phyloP scores from a whole-genome alignment of 2,797 vertebrate species.

The Periophthalmus magnuspinnatus region DNA sequence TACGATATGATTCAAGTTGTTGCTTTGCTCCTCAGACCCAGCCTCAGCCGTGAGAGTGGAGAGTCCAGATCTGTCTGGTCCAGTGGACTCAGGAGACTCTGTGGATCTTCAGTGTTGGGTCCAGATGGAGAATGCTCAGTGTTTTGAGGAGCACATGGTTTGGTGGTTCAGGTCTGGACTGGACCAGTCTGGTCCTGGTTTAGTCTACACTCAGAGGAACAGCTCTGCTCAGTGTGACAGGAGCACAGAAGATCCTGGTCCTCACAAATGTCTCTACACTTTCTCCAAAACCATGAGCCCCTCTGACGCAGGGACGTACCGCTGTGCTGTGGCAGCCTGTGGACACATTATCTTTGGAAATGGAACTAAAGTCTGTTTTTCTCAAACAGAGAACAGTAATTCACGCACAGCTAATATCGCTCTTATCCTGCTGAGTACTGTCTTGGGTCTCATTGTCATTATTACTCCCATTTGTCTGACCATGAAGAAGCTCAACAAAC shows the following conservation, averaged over 20 bases:
- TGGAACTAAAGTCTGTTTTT: no score
- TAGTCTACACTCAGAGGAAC: background rate
- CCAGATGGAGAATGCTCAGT: conserved; percentile 1
- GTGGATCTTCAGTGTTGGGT: conserved; percentile 30
- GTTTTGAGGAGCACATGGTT: conserved; percentile 10
- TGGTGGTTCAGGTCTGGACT: conserved; percentile 32
- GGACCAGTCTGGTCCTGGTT: background rate
- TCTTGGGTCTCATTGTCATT: no score
- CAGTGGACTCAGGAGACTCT: background rate
- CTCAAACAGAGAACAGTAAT: no score
- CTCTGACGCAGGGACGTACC: conserved; percentile 27
- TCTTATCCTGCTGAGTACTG: no score
- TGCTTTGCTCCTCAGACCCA: background rate
- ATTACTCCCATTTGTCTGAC: no score
- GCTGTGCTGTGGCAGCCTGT: conserved; percentile 18
- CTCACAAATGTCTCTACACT: conserved; percentile 25
- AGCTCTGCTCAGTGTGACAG: background rate
- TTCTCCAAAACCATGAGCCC: conserved; percentile 26
- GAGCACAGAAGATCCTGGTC: background rate
- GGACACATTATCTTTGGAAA: no score
- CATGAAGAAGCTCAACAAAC: no score
- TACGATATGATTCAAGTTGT: no score
- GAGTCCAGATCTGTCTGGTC: background rate
- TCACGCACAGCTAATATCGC: no score
- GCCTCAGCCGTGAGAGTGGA: background rate